Conservation (phyloP, 2,888 invertebrate genomes). For the Antitype chi region DNA sequence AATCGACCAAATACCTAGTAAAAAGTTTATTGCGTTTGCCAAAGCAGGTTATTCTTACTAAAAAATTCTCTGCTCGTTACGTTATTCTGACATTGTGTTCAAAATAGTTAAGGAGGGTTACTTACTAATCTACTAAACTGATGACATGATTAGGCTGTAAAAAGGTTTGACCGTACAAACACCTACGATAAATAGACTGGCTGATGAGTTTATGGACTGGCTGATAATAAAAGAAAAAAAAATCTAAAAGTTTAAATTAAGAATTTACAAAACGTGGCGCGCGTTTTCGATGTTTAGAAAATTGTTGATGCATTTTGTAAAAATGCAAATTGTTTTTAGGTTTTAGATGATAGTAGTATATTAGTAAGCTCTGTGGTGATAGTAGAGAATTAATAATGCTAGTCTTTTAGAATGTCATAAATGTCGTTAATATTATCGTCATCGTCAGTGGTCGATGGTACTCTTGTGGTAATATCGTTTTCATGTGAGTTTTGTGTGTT, state of each 20-base stretch:
- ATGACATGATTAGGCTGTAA: background rate
- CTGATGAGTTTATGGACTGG: conserved; percentile 3
- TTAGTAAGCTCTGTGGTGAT: no score
- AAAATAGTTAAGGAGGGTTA: no score
- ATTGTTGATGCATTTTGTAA: background rate
- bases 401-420: background rate
- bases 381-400: background rate
- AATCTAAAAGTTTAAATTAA: background rate
- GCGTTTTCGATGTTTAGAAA: background rate
- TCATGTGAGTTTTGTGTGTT: background rate
- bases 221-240: background rate
- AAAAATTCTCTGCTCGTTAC: no score
- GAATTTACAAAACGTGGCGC: background rate
- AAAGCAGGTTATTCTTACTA: no score
- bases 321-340: background rate
- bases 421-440: background rate
- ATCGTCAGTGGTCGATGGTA: background rate
- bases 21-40: no score
- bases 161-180: conserved; percentile 2
- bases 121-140: no score
- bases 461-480: background rate
- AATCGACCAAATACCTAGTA: no score
- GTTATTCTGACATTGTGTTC: no score
- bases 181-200: background rate
- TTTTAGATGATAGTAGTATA: background rate